phyloP scores from a whole-genome alignment of 1,140 invertebrate species.

The Apis laboriosa region DNA sequence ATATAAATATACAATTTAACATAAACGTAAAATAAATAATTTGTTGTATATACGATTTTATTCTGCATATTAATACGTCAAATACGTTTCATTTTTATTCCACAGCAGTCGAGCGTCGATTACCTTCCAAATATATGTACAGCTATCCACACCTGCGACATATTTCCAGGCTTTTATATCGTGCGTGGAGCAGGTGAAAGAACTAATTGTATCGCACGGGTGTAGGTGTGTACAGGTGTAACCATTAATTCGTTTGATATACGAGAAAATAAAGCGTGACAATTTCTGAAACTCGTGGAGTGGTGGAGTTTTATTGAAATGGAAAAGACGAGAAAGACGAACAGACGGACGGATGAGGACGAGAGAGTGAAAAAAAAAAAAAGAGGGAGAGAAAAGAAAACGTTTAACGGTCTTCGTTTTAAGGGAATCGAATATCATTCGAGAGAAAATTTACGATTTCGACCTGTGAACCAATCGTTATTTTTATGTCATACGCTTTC shows the following conservation, averaged over 20 bases:
- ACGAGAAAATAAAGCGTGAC: slow-evolving; percentile 2
- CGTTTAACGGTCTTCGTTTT: neutral
- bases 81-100: neutral
- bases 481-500: neutral
- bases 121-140: slow-evolving; percentile 23
- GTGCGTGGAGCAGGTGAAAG: slow-evolving; percentile 11
- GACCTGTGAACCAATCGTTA: neutral
- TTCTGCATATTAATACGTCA: too few species aligned
- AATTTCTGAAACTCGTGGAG: neutral
- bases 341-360: neutral
- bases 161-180: slow-evolving; percentile 21
- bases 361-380: neutral
- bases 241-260: slow-evolving; percentile 14
- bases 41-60: too few species aligned
- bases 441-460: neutral
- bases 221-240: slow-evolving; percentile 26
- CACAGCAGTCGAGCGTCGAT: slow-evolving; percentile 2
- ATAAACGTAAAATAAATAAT: too few species aligned
- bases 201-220: slow-evolving; percentile 6
- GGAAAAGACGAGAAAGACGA: too few species aligned
- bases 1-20: too few species aligned
- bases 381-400: neutral
- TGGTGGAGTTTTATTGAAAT: too few species aligned
- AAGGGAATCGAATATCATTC: neutral
- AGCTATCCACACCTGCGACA: neutral